Conservation (phyloP, 2,113 vertebrate genomes). For the Peucedramus taeniatus region DNA sequence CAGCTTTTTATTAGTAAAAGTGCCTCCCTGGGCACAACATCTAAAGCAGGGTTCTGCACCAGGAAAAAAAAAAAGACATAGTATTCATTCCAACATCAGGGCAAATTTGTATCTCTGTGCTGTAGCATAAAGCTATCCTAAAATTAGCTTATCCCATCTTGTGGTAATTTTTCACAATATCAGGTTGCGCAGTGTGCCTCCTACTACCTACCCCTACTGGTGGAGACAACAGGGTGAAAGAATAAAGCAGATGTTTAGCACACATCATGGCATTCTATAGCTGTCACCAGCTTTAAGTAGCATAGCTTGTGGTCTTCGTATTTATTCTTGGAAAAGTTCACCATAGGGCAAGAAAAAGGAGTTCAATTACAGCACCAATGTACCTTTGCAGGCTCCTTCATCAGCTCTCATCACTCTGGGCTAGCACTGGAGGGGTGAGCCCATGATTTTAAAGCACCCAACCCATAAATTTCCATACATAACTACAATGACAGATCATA, state of each 20-base stretch:
- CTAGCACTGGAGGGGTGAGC: neutral
- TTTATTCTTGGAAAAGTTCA: neutral
- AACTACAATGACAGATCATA: neutral
- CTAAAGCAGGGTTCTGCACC: neutral
- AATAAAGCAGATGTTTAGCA: neutral
- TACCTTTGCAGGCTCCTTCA: neutral
- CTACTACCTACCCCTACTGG: neutral
- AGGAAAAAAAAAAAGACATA: neutral
- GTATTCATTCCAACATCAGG: neutral
- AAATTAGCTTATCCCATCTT: neutral
- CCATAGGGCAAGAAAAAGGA: neutral
- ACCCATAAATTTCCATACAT: neutral
- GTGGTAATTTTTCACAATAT: neutral
- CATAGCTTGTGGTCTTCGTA: neutral
- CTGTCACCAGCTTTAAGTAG: neutral
- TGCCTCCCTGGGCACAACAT: neutral
- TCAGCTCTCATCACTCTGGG: neutral
- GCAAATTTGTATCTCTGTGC: neutral
- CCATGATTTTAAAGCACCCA: neutral
- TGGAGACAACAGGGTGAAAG: neutral
- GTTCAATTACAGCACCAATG: neutral
- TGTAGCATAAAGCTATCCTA: neutral
- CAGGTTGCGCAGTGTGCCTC: neutral
- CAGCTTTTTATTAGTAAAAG: neutral
- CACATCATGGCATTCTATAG: neutral